A percentile compares a stretch with the other conserved stretches of the same genome.
phyloP scores from a whole-genome alignment of 2,113 vertebrate species.

The Pandion haliaetus region DNA sequence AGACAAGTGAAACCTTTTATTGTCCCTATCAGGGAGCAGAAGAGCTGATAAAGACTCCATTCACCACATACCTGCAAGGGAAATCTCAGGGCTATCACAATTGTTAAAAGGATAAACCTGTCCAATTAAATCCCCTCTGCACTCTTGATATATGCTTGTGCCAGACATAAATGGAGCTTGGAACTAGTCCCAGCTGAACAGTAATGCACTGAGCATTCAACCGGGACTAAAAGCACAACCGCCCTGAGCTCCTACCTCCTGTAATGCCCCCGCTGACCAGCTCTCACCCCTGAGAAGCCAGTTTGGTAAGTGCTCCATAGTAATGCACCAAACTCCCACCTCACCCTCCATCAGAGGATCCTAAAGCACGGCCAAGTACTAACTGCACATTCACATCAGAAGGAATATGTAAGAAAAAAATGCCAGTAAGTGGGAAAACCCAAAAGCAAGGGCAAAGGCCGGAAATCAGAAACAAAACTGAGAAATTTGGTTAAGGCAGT shows the following conservation, averaged over 20 bases:
- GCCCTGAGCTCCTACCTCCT: neutral
- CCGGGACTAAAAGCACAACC: neutral
- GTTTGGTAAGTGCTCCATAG: neutral
- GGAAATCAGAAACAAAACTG: neutral
- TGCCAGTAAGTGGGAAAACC: neutral
- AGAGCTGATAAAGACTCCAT: slow-evolving; percentile 5
- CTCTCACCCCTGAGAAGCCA: neutral
- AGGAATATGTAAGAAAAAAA: neutral
- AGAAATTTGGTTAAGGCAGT: neutral
- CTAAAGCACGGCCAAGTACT: neutral
- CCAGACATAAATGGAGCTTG: slow-evolving; percentile 17
- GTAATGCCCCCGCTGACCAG: neutral
- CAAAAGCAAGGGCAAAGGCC: neutral
- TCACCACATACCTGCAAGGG: slow-evolving; percentile 22
- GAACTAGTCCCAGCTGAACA: slow-evolving; percentile 8
- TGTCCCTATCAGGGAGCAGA: slow-evolving; percentile 19
- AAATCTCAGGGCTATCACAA: slow-evolving; percentile 30
- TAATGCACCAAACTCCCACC: neutral
- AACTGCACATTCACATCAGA: neutral
- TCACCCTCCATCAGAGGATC: neutral
- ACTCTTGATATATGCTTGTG: slow-evolving; percentile 20
- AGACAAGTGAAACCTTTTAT: slow-evolving; percentile 15
- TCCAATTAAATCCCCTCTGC: slow-evolving; percentile 45
- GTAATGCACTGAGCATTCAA: neutral
- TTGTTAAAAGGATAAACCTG: slow-evolving; percentile 48